Evolutionary conservation across 1,140 invertebrate species (phyloP).

Genomic region (Atta texana): DNA sequence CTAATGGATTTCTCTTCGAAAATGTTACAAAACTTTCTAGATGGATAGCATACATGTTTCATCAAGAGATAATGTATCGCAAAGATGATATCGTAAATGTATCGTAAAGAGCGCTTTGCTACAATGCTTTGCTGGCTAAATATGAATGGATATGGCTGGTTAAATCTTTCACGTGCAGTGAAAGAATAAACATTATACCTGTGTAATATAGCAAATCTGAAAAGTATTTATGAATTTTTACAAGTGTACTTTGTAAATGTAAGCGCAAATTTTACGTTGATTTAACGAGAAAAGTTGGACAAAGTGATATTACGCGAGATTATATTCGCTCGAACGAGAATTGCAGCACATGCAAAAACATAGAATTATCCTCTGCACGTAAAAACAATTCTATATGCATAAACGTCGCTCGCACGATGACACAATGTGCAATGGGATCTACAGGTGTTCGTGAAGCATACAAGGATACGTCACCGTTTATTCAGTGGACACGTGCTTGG

Average conservation of each 20-base stretch:
- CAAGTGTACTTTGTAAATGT: conserved; percentile 9
- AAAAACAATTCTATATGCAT: conserved; percentile 40
- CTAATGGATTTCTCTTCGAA: conserved; percentile 1
- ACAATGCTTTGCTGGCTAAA: background rate
- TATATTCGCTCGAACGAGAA: background rate
- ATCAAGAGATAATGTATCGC: conserved; percentile 11
- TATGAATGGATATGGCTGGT: background rate
- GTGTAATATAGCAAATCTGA: background rate
- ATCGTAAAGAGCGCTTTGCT: background rate
- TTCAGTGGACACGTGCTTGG: conserved; percentile 29
- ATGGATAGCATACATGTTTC: background rate
- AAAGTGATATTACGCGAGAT: background rate
- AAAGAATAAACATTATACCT: background rate
- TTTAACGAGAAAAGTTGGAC: conserved; percentile 1
- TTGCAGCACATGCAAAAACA: conserved; percentile 11
- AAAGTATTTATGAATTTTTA: conserved; percentile 5
- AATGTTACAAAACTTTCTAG: background rate
- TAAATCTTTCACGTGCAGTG: background rate
- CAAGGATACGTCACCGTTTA: background rate
- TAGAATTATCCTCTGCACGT: background rate
- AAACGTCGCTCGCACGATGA: background rate
- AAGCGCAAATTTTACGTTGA: background rate
- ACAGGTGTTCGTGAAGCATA: conserved; percentile 36
- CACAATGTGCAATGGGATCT: background rate
- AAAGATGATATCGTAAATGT: too few species aligned